Percentiles rank a stretch among this genome's conserved stretches.
Conservation (phyloP, 2,113 vertebrate species). For the Mesembrinibis cayennensis region DNA sequence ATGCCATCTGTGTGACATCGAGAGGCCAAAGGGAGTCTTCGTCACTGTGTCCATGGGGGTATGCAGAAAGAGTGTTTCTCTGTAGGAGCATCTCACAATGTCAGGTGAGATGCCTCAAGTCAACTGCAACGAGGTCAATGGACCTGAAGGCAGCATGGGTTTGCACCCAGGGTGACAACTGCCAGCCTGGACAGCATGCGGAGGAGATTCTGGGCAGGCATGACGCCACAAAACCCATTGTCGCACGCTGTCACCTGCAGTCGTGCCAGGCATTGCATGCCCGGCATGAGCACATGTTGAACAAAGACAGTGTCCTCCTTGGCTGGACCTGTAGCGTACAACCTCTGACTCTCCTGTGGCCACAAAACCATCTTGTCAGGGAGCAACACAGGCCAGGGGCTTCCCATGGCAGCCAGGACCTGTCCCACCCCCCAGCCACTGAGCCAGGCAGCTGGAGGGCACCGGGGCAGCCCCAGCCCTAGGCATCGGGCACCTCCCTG, state of each 20-base stretch:
- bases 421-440: neutral
- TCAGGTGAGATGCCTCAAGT: neutral
- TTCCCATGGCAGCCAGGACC: neutral
- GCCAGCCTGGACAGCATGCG: neutral
- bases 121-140: neutral
- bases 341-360: neutral
- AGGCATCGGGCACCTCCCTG: neutral
- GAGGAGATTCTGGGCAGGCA: neutral
- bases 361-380: neutral
- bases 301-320: neutral
- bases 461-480: neutral
- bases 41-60: neutral
- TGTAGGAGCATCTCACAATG: neutral
- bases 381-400: neutral
- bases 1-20: neutral
- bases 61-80: neutral
- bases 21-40: neutral
- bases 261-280: neutral
- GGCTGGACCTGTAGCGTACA: neutral
- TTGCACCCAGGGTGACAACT: neutral
- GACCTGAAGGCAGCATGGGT: neutral
- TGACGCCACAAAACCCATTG: neutral
- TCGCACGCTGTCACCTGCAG: accelerated
- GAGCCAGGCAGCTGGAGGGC: neutral
- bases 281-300: neutral